Conservation (phyloP, 1,140 invertebrate species). For the Melanaphis sacchari region DNA sequence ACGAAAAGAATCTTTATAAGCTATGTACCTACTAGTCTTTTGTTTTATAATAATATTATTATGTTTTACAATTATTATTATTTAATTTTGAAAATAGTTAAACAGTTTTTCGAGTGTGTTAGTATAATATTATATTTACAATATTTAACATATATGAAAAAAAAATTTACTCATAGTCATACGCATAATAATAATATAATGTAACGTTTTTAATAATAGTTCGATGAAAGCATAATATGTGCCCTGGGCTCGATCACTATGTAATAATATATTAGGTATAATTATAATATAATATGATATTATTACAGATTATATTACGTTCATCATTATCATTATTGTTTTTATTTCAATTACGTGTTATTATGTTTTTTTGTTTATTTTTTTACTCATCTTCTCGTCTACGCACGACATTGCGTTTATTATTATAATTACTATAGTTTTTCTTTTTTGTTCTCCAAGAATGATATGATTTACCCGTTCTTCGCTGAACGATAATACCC, state of each 20-base stretch:
- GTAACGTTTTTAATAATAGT: constrained; percentile 41
- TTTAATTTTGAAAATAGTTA: constrained; percentile 33
- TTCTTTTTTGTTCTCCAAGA: not conserved
- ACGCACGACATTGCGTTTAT: not conserved
- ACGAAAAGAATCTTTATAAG: constrained; percentile 30
- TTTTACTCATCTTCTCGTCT: not conserved
- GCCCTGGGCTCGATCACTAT: constrained; percentile 44
- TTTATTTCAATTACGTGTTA: not conserved
- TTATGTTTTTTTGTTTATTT: not conserved
- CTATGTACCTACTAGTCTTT: constrained; percentile 20
- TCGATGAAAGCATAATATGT: constrained; percentile 35
- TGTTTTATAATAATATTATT: constrained; percentile 39
- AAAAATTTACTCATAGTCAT: constrained; percentile 46
- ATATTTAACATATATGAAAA: constrained; percentile 23
- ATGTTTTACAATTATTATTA: constrained; percentile 37
- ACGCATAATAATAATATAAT: constrained; percentile 42
- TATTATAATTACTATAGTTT: not conserved
- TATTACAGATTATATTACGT: not conserved
- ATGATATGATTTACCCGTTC: not conserved
- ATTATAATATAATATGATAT: not conserved
- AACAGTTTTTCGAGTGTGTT: constrained; percentile 57
- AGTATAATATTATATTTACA: constrained; percentile 52
- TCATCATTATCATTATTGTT: not conserved
- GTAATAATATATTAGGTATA: not conserved
- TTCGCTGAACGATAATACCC: not conserved